Evolutionary conservation across 30 jellyfish, hydroid and myxozoan species (phyloP).

Genomic region (Aurelia sp.): DNA sequence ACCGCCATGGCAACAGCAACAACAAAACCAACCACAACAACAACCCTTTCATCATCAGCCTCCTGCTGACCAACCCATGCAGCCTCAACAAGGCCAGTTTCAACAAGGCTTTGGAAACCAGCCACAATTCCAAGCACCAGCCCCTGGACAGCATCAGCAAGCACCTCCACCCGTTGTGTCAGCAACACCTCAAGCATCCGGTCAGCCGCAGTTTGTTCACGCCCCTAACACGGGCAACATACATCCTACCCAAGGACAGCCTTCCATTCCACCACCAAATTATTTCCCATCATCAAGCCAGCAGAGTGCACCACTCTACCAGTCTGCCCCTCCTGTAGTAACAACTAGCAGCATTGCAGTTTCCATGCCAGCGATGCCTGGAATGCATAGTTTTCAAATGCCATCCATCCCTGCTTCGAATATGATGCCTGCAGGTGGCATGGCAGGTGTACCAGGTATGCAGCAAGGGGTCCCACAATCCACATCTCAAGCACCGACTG

Average conservation of each 20-base stretch:
- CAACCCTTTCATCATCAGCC: conserved; percentile 25
- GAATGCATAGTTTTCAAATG: conserved; percentile 42
- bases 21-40: conserved; percentile 11
- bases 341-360: conserved; percentile 27
- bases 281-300: conserved; percentile 1
- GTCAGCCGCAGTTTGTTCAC: neutral
- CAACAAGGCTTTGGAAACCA: too few species aligned
- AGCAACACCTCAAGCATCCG: neutral
- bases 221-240: neutral
- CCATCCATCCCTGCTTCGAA: conserved; percentile 15
- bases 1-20: conserved; percentile 41
- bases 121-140: conserved; percentile 1
- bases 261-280: conserved; percentile 20
- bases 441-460: neutral
- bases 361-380: conserved; percentile 49
- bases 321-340: conserved; percentile 27
- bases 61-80: neutral
- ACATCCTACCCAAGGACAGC: conserved; percentile 9
- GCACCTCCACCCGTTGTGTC: neutral
- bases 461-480: conserved; percentile 22
- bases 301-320: conserved; percentile 1
- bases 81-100: too few species aligned
- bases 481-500: conserved; percentile 9
- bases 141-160: conserved; percentile 9
- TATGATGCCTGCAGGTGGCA: conserved; percentile 29